Base-by-base conservation (phyloP, 2,888 invertebrate species). In the Coremacera marginata region DNA sequence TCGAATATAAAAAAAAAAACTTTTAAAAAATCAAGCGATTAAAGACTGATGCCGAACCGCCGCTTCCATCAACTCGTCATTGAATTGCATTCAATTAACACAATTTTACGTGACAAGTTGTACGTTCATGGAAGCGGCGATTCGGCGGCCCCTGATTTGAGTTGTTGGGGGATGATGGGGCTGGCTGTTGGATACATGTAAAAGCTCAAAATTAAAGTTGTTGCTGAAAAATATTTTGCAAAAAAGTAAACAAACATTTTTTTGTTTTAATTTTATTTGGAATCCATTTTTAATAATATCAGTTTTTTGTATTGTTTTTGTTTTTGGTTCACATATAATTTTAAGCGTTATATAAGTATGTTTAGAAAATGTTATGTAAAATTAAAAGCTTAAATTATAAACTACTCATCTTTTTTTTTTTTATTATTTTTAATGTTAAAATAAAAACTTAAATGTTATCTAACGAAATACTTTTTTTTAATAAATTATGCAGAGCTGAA, bases 191-290 rank as follows among this genome's bases (percentile, higher is more conserved):
- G 44, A 44, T n/a, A n/a, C n/a, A n/a, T n/a, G n/a, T n/a, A 14
- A 44, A 44, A 44, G 44, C 44, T 44, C 1, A n/a, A n/a, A n/a
- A n/a, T n/a, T n/a, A n/a, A 44, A 14, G n/a, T 27, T 63, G 31
- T 9, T 67, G 44, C 44, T 44, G 44, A 14, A 44, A 44, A 44
- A 44, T 19, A 11, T 51, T 65, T 78, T 80, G 76, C 77, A 77
- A 72, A 44, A n/a, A 77, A 68, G 65, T 27, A 19, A 76, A 62
- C 37, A 71, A 68, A 62, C 16, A 51, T 11, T 52, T 51, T 49
- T 1, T 62, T 63, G n/a, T 19, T 8, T 52, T 31, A 19, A 19
- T 8, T 34, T 60, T 68, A 16, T 67, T 68, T 34, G 31, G 27
- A 68, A 34, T 19, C 25, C 72, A 49, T 44, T 72, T 57, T 57